Conservation (phyloP, 2,113 vertebrate genomes). For the Tauraco erythrolophus region DNA sequence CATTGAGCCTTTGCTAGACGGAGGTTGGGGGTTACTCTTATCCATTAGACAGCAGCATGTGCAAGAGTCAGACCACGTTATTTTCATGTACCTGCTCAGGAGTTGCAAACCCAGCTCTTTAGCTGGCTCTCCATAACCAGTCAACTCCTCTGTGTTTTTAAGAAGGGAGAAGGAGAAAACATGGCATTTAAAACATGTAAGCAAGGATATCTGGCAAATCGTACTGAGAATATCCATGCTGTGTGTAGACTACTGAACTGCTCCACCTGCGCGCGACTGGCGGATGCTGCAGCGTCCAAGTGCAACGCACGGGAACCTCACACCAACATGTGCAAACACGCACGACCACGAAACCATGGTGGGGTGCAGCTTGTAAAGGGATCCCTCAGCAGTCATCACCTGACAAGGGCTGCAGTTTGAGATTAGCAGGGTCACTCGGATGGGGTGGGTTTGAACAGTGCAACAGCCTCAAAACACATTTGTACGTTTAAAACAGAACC, state of each 20-base stretch:
- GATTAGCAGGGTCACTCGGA: constrained; percentile 44
- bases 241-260: neutral
- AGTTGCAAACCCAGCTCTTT: neutral
- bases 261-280: neutral
- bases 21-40: neutral
- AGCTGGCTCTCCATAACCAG: neutral
- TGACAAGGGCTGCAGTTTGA: constrained; percentile 44
- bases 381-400: constrained; percentile 60
- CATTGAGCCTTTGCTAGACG: neutral
- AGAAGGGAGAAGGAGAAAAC: neutral
- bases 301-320: neutral
- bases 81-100: neutral
- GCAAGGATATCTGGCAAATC: neutral
- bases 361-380: constrained; percentile 23
- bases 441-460: neutral
- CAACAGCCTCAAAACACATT: neutral
- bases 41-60: accelerated
- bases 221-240: neutral
- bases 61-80: neutral
- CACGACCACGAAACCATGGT: neutral
- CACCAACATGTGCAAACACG: neutral
- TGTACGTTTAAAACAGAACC: constrained; percentile 33
- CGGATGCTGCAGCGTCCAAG: neutral
- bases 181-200: neutral
- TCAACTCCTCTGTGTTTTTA: neutral